Base-by-base conservation (phyloP, 2,797 vertebrate species). In the Bradypodion pumilum region DNA sequence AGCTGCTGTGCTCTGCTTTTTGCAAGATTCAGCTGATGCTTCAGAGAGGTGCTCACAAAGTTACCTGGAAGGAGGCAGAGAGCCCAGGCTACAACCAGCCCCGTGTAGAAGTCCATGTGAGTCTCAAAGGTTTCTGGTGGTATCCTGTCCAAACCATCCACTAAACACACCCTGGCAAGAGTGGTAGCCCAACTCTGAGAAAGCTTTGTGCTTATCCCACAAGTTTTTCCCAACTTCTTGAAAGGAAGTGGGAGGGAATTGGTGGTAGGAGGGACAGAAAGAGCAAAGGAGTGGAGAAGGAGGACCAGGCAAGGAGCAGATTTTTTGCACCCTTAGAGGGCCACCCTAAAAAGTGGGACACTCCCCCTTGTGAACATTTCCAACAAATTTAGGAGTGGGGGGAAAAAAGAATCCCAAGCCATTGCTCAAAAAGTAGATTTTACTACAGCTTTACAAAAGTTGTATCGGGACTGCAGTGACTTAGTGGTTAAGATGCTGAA, bases 11-110 rank as follows among this genome's bases (percentile, higher is more conserved):
- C 35, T 37, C 29, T 12, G 13, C 70, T n/a, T 37, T 37, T 35
- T 8, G 19, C 70, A 29, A 40, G 63, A 76, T 37, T 56, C 70
- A 69, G 37, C 0, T 16, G 42, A 5, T 8, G 44, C 73, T 4
- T 8, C 72, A 40, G 60, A 12, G 35, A 1, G 21, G 32, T 25
- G 0, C 7, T 15, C 60, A 42, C 27, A 19, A 32, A 93, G 97
- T 96, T 95, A 99, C 98, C 98, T 93, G 97, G 95, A 84, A 97
- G 95, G 87, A 97, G 92, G 93, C 96, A 97, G 94, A 97, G 95
- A 88, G 95, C 95, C 95, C 98, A 98, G 92, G 98, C 95, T 92
- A 98, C 94, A 91, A 97, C 87, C 91, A 97, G 94, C 92, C 96
- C 83, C 83, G 91, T 93, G 96, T 93, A 96, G 94, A 98, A 96